phyloP scores from a whole-genome alignment of 2,113 vertebrate genomes.

The Heterocephalus glaber region DNA sequence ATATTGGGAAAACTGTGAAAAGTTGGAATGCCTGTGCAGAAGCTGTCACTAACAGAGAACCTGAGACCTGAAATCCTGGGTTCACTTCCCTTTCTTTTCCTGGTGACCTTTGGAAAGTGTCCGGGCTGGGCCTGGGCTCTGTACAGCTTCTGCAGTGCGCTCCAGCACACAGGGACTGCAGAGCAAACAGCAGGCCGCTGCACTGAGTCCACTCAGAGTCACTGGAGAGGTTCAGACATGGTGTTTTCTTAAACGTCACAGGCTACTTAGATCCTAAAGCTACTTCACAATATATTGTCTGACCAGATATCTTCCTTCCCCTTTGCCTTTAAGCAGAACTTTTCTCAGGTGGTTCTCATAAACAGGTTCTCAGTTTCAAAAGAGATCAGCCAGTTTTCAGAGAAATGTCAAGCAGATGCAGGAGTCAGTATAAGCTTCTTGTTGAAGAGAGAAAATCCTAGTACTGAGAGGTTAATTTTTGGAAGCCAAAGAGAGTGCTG shows the following conservation, averaged over 20 bases:
- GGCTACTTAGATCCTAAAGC: background rate
- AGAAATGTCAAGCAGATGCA: background rate
- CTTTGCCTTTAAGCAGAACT: background rate
- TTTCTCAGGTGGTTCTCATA: background rate
- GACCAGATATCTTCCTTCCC: background rate
- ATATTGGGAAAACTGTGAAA: background rate
- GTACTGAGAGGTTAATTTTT: background rate
- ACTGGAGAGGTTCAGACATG: background rate
- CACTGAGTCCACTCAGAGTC: background rate
- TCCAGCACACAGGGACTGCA: background rate
- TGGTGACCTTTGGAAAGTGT: background rate
- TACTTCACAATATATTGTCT: background rate
- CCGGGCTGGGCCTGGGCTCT: background rate
- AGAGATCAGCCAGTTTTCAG: background rate
- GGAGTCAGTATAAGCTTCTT: background rate
- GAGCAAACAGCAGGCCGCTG: background rate
- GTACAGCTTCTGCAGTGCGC: background rate
- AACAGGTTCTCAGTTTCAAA: slow-evolving; percentile 6
- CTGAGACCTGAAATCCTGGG: background rate
- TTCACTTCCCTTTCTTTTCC: background rate
- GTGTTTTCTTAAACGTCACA: background rate
- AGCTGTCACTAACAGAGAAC: background rate
- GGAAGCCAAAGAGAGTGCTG: background rate
- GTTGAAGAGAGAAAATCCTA: background rate
- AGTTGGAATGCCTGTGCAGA: background rate